Conservation (phyloP, 2,113 vertebrate genomes). For the Salminus brasiliensis region DNA sequence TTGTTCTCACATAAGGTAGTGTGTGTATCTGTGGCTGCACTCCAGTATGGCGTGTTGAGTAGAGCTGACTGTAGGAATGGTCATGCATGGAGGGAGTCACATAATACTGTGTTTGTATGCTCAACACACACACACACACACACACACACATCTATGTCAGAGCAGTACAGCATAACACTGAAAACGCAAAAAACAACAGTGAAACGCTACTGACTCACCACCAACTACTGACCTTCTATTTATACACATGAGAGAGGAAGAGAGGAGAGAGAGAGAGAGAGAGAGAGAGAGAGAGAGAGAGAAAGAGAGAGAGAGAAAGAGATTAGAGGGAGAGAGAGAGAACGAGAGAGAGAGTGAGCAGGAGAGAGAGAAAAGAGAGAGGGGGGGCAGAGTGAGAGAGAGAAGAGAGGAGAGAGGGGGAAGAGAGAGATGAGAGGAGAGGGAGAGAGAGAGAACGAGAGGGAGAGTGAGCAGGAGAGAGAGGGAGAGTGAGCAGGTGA, state of each 20-base stretch:
- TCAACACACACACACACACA: constrained; percentile 20
- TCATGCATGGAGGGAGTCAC: constrained; percentile 45
- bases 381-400: background rate
- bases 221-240: no score
- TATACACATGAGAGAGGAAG: no score
- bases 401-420: background rate
- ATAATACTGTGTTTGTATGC: constrained; percentile 45
- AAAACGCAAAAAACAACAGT: background rate
- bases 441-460: background rate
- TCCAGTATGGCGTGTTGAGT: constrained; percentile 18
- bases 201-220: no score
- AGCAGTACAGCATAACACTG: no score
- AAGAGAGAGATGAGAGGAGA: background rate
- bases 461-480: background rate
- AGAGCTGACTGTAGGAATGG: constrained; percentile 26
- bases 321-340: no score
- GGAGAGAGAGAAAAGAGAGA: background rate
- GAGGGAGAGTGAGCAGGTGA: background rate
- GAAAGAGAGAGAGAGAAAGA: no score
- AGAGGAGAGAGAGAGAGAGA: no score
- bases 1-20: no score
- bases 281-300: no score
- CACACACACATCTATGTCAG: constrained; percentile 9
- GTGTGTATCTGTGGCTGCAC: constrained; percentile 18
- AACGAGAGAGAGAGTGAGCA: no score